Conservation (phyloP, 2,113 vertebrate species). For the Corythornis madagascariensis region DNA sequence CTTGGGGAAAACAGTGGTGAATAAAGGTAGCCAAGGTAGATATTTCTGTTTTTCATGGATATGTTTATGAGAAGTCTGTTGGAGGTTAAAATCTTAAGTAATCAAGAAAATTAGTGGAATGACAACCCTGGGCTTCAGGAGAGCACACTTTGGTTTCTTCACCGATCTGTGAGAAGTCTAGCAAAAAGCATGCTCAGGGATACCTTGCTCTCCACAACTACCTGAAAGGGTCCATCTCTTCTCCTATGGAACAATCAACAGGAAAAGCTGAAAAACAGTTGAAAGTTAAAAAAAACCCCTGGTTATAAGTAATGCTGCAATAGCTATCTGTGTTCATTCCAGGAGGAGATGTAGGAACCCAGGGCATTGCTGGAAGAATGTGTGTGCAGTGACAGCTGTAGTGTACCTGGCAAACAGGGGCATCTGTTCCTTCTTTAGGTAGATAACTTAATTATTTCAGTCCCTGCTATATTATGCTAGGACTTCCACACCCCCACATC, state of each 20-base stretch:
- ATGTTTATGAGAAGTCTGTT: not conserved
- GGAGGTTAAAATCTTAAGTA: not conserved
- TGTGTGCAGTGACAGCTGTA: accelerated
- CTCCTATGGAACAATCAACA: not conserved
- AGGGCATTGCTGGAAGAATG: not conserved
- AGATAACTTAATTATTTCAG: not conserved
- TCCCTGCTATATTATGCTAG: not conserved
- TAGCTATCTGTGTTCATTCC: not conserved
- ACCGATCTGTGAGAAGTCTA: not conserved
- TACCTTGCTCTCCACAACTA: not conserved
- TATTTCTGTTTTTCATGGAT: not conserved
- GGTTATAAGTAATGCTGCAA: not conserved
- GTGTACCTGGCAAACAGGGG: not conserved
- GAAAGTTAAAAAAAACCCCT: no score
- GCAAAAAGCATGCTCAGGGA: no score
- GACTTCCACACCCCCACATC: no score
- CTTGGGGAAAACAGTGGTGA: not conserved
- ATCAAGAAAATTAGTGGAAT: not conserved
- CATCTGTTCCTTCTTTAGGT: not conserved
- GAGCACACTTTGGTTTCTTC: not conserved
- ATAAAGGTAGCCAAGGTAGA: not conserved
- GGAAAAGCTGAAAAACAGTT: not conserved
- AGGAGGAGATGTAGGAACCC: not conserved
- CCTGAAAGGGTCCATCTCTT: not conserved
- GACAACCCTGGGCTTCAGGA: not conserved